Conservation (phyloP, 2,113 vertebrate species). For the Thermophis baileyi region DNA sequence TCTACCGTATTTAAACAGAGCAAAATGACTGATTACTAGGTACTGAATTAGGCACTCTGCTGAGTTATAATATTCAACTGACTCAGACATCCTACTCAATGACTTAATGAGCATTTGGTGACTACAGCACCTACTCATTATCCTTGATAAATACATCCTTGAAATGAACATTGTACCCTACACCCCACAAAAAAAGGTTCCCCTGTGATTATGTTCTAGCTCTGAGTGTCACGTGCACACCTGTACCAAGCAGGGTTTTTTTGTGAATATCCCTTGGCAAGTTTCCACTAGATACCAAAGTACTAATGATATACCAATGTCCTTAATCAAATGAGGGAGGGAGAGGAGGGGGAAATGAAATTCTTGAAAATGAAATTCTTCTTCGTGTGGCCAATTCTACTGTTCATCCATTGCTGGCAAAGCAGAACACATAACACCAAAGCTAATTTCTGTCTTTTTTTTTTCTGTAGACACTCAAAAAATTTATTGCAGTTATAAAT, state of each 20-base stretch:
- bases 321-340: background rate
- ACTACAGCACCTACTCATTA: constrained; percentile 40
- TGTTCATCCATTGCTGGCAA: background rate
- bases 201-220: background rate
- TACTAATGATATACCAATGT: background rate
- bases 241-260: fast-evolving
- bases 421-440: background rate
- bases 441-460: background rate
- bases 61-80: constrained; percentile 38
- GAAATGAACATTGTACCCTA: background rate
- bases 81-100: constrained; percentile 33
- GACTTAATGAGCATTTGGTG: constrained; percentile 42
- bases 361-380: background rate
- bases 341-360: background rate
- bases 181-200: constrained; percentile 5
- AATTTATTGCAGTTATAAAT: background rate
- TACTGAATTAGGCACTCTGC: constrained; percentile 31
- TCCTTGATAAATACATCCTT: constrained; percentile 15
- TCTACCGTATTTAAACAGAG: constrained; percentile 45
- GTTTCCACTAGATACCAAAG: background rate
- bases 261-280: background rate
- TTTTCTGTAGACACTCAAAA: background rate
- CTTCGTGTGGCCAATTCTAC: background rate
- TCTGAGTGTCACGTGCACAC: background rate
- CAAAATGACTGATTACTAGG: constrained; percentile 51